Evolutionary conservation across 1,140 invertebrate genomes (phyloP), one percentile per base, ranked within the genome.

Genomic region (Belonocnema kinseyi): DNA sequence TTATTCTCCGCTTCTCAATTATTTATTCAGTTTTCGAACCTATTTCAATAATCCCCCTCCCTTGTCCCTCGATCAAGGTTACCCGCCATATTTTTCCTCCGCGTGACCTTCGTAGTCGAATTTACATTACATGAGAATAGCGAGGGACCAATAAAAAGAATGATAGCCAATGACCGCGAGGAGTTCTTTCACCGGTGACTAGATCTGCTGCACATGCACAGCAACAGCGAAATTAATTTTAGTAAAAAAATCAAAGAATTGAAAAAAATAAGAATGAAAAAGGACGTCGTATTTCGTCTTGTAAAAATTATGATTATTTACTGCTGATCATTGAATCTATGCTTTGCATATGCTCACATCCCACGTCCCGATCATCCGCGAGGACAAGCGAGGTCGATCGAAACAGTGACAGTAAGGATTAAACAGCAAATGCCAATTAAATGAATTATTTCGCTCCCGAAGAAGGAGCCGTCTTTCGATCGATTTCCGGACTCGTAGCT

Each of bases 251-350:
- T 56, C 52, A 76, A 77, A 81, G 61, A 73, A 46, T 80, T 75
- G 72, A 76, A 81, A 50, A 52, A 75, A 75, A 58, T 75, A 71
- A 75, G 77, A 46, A 46, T 83, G 77, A 77, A 75, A 81, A 86
- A 85, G 86, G 87, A 87, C 85, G 87, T 88, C 86, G 83, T 85
- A 86, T 87, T 86, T 85, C 77, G 75, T 80, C 77, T 52, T 73
- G 78, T 81, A 75, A 79, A 71, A 77, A 75, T 84, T 74, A 80
- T 80, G 73, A 80, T 80, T 81, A 83, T 79, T 82, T 79, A 78
- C 80, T 84, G 87, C 88, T 86, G 87, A 85, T 88, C 88, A 87
- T 89, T 88, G 80, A 83, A 85, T 84, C 86, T 87, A 89, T 86
- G 87, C 88, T 89, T 88, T 87, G 88, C 89, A 83, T 85, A 83